Base-by-base conservation (phyloP, 2,888 invertebrate genomes). In the Epiblema foenella region DNA sequence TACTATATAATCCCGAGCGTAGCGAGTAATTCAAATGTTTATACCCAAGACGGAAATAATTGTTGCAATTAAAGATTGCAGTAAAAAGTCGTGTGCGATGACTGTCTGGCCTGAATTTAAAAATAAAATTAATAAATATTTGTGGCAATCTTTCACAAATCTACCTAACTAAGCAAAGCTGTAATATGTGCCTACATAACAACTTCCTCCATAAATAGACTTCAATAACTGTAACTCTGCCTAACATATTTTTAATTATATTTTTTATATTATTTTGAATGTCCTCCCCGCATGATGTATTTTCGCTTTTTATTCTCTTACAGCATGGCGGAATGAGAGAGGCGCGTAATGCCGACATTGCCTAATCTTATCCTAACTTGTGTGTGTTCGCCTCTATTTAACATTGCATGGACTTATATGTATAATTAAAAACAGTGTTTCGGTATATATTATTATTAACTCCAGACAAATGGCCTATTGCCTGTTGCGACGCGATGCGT, bases 251-350 rank as follows among this genome's bases (percentile, higher is more conserved):
- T 49, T 46, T 29, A n/a, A 56, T 29, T 9, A 54, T 24, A n/a
- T 56, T 10, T 59, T 7, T 2, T 20, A 18, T 52, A 33, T 52
- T 20, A 24, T 63, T 33, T 37, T 63, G 18, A 39, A 37, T 37
- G 20, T 49, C n/a, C 60, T 17, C 49, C 24, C 64, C 20, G 71
- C 67, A 67, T 66, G 66, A 80, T 82, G 79, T 81, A 76, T 83
- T 79, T 77, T 83, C n/a, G 86, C 81, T 85, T 82, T 83, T 84
- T 73, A 78, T 84, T 83, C 76, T 83, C 81, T 92, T 90, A 78
- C 93, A 93, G 93, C 92, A 90, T 90, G 90, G 89, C 89, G 87
- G 88, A 89, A 89, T 89, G 90, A 90, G 73, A 84, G 81, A 83
- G 85, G 86, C 89, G 86, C 88, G 80, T 91, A 83, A 84, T 79